Evolutionary conservation across 1,140 invertebrate genomes (phyloP).

Genomic region (Drosophila pallidifrons): DNA sequence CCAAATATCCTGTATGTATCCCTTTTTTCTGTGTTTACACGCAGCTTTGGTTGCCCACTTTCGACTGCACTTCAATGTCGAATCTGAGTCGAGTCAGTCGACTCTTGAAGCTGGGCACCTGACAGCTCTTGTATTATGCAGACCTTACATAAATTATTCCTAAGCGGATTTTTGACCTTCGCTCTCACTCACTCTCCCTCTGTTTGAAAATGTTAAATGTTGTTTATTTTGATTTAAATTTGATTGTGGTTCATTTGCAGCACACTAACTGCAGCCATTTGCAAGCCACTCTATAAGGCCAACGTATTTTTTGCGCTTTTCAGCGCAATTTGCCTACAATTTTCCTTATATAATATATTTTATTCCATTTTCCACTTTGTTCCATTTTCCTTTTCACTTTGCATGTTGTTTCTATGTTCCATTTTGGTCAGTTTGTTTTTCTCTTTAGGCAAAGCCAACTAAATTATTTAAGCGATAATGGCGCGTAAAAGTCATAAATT

Average conservation of each 20-base stretch:
- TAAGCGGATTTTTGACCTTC: conserved; percentile 31
- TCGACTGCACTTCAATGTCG: conserved; percentile 13
- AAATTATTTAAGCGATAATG: conserved; percentile 80
- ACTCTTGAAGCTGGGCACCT: not conserved
- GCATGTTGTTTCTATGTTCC: conserved; percentile 17
- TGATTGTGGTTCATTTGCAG: conserved; percentile 68
- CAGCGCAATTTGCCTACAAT: conserved; percentile 45
- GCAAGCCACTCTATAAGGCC: conserved; percentile 23
- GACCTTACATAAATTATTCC: conserved; percentile 20
- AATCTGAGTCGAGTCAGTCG: not conserved
- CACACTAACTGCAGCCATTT: conserved; percentile 41
- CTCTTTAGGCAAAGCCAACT: conserved; percentile 39
- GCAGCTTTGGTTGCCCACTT: not conserved
- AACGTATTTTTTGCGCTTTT: conserved; percentile 12
- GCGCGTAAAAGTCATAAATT: conserved; percentile 75
- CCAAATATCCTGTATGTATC: conserved; percentile 31
- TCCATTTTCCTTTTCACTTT: conserved; percentile 13
- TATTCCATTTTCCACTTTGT: conserved; percentile 15
- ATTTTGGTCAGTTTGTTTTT: conserved; percentile 41
- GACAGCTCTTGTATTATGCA: conserved; percentile 18
- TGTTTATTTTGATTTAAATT: conserved; percentile 56
- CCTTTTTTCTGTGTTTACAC: conserved; percentile 3
- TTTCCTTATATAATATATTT: conserved; percentile 36
- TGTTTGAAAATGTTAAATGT: conserved; percentile 43
- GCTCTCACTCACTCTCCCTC: not conserved